These are phyloP conservation scores for Megalopta genalis DNA, from an alignment of 1,140 invertebrate genomes.

Conservation along the genomic window DNA sequence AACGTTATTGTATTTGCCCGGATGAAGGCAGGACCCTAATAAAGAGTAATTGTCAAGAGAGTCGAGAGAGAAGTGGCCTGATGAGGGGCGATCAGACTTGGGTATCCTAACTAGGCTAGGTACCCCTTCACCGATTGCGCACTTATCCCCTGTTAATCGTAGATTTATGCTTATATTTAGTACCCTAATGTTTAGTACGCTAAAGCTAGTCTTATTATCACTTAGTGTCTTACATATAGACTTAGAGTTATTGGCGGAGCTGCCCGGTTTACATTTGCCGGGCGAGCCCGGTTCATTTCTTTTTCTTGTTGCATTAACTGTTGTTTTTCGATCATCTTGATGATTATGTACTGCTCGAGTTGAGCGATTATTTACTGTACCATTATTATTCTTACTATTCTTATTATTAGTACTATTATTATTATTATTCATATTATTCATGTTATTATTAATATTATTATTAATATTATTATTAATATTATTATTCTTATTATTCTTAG, in stretches of 20 bases:
- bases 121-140: conserved; percentile 75
- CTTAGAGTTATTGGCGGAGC: conserved; percentile 80
- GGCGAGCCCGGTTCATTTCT: conserved; percentile 76
- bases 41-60: conserved; percentile 79
- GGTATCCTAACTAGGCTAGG: conserved; percentile 81
- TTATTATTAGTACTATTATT: conserved; percentile 71
- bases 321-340: conserved; percentile 78
- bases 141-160: conserved; percentile 73
- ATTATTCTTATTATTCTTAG: conserved; percentile 58
- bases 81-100: conserved; percentile 80
- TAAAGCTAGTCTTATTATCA: conserved; percentile 81
- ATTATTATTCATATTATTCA: conserved; percentile 67
- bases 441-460: conserved; percentile 78
- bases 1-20: conserved; percentile 79
- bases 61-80: conserved; percentile 75
- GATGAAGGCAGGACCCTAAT: conserved; percentile 78
- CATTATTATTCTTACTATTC: conserved; percentile 77
- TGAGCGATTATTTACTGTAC: conserved; percentile 76
- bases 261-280: conserved; percentile 73
- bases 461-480: conserved; percentile 76
- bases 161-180: conserved; percentile 77
- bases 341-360: conserved; percentile 80
- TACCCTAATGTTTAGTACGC: conserved; percentile 80
- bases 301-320: conserved; percentile 58
- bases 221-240: conserved; percentile 81